Percentiles rank a stretch among this genome's conserved stretches.
phyloP scores from a whole-genome alignment of 2,888 invertebrate genomes.

The Dicranocentrus wangi region DNA sequence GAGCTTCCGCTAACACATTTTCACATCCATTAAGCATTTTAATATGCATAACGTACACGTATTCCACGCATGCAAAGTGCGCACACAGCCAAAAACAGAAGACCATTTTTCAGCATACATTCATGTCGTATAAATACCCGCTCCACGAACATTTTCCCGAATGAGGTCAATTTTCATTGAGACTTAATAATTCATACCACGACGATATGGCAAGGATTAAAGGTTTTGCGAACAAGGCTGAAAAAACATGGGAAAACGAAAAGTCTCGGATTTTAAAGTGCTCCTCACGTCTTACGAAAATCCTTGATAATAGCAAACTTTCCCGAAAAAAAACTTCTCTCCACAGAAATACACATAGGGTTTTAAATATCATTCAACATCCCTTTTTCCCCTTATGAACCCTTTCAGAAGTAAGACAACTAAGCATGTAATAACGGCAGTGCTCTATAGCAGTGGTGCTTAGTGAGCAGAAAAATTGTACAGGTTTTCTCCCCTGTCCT shows the following conservation, averaged over 20 bases:
- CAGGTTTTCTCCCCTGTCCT: neutral
- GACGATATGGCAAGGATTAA: neutral
- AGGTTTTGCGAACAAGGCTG: neutral
- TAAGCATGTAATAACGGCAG: conserved; percentile 31
- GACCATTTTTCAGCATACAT: no score
- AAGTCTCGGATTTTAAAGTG: conserved; percentile 14
- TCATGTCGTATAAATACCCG: no score
- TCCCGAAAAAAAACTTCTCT: neutral
- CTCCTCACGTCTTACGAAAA: conserved; percentile 19
- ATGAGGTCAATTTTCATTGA: conserved; percentile 24
- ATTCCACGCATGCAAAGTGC: no score
- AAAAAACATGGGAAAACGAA: neutral
- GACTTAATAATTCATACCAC: conserved; percentile 25
- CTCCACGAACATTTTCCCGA: neutral
- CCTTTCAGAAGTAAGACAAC: neutral
- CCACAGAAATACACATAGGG: neutral
- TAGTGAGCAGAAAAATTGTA: neutral
- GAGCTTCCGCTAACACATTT: no score
- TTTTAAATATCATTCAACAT: no score
- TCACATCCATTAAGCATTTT: no score
- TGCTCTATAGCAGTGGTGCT: conserved; percentile 19
- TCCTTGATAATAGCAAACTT: neutral
- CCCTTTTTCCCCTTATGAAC: no score
- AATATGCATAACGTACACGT: no score
- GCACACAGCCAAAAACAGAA: neutral